Evolutionary conservation across 2,888 invertebrate genomes (phyloP).

Genomic region (Ptilodon capucinus): DNA sequence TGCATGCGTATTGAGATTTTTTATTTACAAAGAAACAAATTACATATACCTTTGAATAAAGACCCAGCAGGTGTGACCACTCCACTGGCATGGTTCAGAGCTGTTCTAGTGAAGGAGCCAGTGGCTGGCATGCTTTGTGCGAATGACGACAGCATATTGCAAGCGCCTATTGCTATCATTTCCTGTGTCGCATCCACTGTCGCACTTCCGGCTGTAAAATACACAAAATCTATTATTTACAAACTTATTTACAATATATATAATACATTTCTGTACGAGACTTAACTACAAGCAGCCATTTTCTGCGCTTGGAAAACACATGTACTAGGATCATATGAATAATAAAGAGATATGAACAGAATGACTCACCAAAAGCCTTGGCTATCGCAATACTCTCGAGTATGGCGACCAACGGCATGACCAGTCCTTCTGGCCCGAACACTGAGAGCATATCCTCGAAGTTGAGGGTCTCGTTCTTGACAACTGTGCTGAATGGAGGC

Average conservation of each 20-base stretch:
- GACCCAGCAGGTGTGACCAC: slow-evolving; percentile 93
- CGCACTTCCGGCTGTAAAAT: slow-evolving; percentile 85
- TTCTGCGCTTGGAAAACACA: no score
- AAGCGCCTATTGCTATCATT: slow-evolving; percentile 91
- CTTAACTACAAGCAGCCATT: no score
- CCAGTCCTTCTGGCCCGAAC: slow-evolving; percentile 84
- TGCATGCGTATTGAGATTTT: no score
- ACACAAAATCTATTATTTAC: no score
- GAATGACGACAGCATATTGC: slow-evolving; percentile 91
- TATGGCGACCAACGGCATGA: slow-evolving; percentile 88
- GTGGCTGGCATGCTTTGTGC: slow-evolving; percentile 93
- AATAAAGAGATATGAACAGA: no score
- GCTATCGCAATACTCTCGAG: slow-evolving; percentile 89
- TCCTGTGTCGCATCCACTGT: slow-evolving; percentile 94
- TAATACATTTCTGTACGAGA: no score
- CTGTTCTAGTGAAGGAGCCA: slow-evolving; percentile 93
- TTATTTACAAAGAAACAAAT: no score
- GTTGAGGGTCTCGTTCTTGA: slow-evolving; percentile 78
- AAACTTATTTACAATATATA: no score
- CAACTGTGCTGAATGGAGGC: slow-evolving; percentile 86
- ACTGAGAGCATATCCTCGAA: slow-evolving; percentile 85
- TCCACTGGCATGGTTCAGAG: slow-evolving; percentile 95
- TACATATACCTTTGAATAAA: slow-evolving; percentile 86
- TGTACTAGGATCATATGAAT: no score
- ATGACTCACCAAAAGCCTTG: slow-evolving; percentile 88